phyloP scores from a whole-genome alignment of 2,888 invertebrate species.

The Monopis laevigella region DNA sequence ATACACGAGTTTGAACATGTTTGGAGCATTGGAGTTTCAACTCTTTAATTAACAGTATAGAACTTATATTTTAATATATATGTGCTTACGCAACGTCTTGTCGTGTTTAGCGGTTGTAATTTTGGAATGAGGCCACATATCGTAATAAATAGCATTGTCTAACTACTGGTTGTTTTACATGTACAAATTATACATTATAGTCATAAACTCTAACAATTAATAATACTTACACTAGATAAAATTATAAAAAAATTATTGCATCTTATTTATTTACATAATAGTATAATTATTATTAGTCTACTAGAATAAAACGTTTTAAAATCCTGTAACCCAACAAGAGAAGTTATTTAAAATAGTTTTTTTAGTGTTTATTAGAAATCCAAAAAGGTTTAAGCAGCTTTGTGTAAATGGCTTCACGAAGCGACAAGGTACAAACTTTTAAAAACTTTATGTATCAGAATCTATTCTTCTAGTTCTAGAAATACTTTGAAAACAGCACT shows the following conservation, averaged over 20 bases:
- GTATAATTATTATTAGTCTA: not conserved
- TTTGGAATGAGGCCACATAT: constrained; percentile 36
- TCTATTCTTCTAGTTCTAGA: not conserved
- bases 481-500: constrained; percentile 27
- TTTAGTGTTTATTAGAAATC: not conserved
- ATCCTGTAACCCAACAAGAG: not conserved
- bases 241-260: constrained; percentile 58
- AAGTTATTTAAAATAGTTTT: not conserved
- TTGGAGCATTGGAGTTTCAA: too few relatives aligned
- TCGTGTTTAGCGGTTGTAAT: too few relatives aligned
- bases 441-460: constrained; percentile 4
- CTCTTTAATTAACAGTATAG: too few relatives aligned
- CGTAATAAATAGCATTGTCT: constrained; percentile 41
- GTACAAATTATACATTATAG: constrained; percentile 52
- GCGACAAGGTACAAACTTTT: constrained; percentile 38
- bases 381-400: constrained; percentile 30
- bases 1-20: too few relatives aligned
- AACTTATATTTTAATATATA: too few relatives aligned
- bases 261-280: constrained; percentile 20
- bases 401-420: constrained; percentile 35
- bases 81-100: too few relatives aligned
- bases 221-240: constrained; percentile 25
- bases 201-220: constrained; percentile 6
- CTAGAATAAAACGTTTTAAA: not conserved
- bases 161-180: constrained; percentile 53